phyloP scores from a whole-genome alignment of 2,888 invertebrate genomes.

The Gerris lacustris region DNA sequence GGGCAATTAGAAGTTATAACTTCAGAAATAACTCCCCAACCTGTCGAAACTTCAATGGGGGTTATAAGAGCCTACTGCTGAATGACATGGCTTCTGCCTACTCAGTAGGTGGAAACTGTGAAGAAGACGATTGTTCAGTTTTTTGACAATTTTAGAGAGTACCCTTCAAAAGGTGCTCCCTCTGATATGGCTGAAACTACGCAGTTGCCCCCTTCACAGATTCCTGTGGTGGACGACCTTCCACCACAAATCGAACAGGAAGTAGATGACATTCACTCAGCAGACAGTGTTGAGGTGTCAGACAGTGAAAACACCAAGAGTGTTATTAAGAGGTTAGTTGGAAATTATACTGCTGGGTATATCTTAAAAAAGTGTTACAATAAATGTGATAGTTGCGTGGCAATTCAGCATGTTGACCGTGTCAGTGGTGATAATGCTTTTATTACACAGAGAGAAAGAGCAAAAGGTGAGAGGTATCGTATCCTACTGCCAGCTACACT shows the following conservation, averaged over 20 bases:
- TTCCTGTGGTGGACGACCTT: neutral
- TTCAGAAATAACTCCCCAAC: neutral
- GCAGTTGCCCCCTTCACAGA: neutral
- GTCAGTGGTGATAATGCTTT: neutral
- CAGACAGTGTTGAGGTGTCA: neutral
- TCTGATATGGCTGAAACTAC: neutral
- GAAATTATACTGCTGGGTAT: neutral
- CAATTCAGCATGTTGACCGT: neutral
- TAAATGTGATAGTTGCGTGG: neutral
- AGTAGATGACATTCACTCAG: neutral
- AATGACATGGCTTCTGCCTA: neutral
- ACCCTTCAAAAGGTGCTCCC: neutral
- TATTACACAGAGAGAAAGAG: neutral
- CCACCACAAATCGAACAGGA: neutral
- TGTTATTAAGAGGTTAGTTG: neutral
- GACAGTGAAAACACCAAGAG: neutral
- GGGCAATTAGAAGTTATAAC: neutral
- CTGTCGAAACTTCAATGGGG: neutral
- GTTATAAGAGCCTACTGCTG: neutral
- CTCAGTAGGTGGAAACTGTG: neutral
- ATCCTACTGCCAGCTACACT: neutral
- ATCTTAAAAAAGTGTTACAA: neutral
- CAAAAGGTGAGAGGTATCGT: neutral
- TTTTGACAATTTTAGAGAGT: neutral
- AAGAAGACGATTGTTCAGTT: neutral